Percentiles rank a stretch among this genome's conserved stretches.
Evolutionary conservation across 1,140 invertebrate genomes (phyloP).

Genomic region (Drusus annulatus): DNA sequence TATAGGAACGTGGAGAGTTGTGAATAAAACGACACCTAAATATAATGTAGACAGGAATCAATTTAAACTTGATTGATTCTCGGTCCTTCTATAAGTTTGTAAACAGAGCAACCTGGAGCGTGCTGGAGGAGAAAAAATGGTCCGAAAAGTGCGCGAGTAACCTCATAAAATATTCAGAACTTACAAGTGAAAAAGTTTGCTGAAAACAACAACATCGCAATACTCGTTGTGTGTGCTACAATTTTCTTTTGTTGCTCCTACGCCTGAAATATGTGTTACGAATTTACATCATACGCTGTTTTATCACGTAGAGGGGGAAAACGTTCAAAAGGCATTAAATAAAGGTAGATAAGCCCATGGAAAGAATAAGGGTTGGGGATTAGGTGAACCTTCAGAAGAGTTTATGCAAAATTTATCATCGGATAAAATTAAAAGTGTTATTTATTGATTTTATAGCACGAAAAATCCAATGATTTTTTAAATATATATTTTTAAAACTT

Average conservation of each 20-base stretch:
- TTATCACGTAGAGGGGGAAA: constrained; percentile 12
- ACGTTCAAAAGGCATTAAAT: constrained; percentile 41
- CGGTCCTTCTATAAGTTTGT: no score
- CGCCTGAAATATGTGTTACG: constrained; percentile 2
- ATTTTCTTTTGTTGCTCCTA: neutral
- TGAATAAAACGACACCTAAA: no score
- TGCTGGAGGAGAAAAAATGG: no score
- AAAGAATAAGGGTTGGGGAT: constrained; percentile 34
- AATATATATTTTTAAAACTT: no score
- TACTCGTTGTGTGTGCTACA: neutral
- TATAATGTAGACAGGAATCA: no score
- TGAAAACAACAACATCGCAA: neutral
- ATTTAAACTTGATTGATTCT: no score
- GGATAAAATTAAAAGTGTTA: neutral
- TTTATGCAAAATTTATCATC: constrained; percentile 18
- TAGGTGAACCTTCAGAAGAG: neutral
- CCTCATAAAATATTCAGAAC: neutral
- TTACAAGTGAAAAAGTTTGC: neutral
- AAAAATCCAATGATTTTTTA: no score
- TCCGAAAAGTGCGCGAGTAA: no score
- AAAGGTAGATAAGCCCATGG: constrained; percentile 20
- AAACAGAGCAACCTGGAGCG: no score
- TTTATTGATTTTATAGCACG: no score
- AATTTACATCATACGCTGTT: constrained; percentile 30
- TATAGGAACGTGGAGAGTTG: no score